Evolutionary conservation across 1,140 invertebrate genomes (phyloP).

Genomic region (Sminthurides bifidus): DNA sequence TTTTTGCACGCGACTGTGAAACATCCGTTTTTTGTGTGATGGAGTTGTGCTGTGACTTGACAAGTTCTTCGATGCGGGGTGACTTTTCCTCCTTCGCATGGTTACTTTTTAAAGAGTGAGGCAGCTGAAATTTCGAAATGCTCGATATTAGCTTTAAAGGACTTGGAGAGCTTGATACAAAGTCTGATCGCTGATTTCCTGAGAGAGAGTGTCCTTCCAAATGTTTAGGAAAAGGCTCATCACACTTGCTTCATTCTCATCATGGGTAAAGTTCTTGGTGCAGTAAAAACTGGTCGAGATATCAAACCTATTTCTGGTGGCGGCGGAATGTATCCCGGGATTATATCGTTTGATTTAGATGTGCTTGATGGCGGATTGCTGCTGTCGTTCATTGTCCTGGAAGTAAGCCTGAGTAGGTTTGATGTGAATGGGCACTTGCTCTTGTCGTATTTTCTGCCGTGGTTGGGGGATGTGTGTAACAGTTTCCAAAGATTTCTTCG

Average conservation of each 20-base stretch:
- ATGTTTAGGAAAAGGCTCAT: conserved; percentile 21
- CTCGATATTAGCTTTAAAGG: conserved; percentile 5
- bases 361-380: no score
- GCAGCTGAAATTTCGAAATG: conserved; percentile 8
- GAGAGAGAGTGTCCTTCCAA: not conserved
- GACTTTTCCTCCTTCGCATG: no score
- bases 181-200: not conserved
- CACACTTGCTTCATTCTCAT: conserved; percentile 9
- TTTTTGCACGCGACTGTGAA: no score
- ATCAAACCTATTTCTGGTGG: not conserved
- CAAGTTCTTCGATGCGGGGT: no score
- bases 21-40: no score
- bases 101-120: not conserved
- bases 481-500: no score
- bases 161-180: not conserved
- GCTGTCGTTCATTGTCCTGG: no score
- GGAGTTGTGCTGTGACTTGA: no score
- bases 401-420: no score
- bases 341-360: not conserved
- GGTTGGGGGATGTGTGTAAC: no score
- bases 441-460: no score
- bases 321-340: conserved; percentile 11
- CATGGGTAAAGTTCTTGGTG: not conserved
- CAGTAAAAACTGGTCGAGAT: not conserved
- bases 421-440: no score